A percentile compares a stretch with the other conserved stretches of the same genome.
Evolutionary conservation across 2,113 vertebrate species (phyloP).

Genomic region (Nannobrachium achirus): DNA sequence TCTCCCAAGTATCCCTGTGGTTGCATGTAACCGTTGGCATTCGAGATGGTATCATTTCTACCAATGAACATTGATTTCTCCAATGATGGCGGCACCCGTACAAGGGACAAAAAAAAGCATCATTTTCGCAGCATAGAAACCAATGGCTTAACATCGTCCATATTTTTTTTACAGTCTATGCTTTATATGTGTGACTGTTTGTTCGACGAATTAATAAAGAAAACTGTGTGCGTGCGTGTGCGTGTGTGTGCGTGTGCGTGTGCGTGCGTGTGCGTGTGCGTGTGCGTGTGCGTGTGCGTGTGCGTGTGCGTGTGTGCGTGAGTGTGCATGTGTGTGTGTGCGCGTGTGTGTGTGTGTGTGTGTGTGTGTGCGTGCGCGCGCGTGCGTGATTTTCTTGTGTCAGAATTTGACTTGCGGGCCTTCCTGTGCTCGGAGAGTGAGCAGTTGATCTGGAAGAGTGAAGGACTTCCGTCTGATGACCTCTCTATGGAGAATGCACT

Average conservation of each 20-base stretch:
- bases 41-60: no score
- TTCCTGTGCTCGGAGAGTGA: conserved; percentile 97
- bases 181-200: no score
- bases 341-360: conserved; percentile 9
- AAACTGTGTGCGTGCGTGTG: neutral
- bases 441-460: conserved; percentile 97
- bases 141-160: no score
- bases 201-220: no score
- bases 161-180: no score
- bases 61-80: no score
- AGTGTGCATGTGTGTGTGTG: neutral
- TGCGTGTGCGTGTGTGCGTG: conserved; percentile 87
- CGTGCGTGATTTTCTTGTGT: neutral
- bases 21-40: no score
- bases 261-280: conserved; percentile 18
- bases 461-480: conserved; percentile 96
- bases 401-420: conserved; percentile 90
- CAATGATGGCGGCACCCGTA: no score
- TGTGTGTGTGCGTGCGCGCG: conserved; percentile 21
- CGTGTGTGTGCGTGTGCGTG: neutral
- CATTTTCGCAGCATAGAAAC: no score
- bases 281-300: conserved; percentile 88
- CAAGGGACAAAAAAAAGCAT: no score
- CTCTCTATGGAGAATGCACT: conserved; percentile 97
- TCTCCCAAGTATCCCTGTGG: no score